These are phyloP conservation scores for Sorex fumeus DNA, from an alignment of 2,113 vertebrate genomes.

Conservation along the genomic window DNA sequence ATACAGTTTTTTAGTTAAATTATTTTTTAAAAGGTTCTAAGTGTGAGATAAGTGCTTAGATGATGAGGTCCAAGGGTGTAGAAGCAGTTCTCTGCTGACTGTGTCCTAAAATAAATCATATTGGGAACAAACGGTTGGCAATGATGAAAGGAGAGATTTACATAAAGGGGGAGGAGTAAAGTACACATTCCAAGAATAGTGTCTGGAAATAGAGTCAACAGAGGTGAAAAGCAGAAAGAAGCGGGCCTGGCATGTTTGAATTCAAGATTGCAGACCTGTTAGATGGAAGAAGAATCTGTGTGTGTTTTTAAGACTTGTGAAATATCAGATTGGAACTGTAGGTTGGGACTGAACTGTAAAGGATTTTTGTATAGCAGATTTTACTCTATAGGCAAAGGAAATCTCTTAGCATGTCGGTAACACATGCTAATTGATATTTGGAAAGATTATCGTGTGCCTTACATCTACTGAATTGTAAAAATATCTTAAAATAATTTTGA, in stretches of 20 bases:
- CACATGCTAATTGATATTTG: neutral
- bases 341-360: neutral
- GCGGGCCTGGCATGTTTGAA: neutral
- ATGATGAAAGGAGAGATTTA: neutral
- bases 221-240: neutral
- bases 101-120: neutral
- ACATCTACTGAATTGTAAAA: neutral
- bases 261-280: neutral
- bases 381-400: slow-evolving; percentile 1
- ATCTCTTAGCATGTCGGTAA: neutral
- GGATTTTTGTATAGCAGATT: neutral
- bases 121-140: neutral
- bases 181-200: neutral
- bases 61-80: neutral
- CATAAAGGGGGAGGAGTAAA: neutral
- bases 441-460: neutral
- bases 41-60: neutral
- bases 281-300: neutral
- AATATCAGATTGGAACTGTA: neutral
- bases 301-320: neutral
- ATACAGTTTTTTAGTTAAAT: no score
- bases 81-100: neutral
- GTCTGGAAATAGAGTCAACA: neutral
- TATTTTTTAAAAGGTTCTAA: neutral
- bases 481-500: slow-evolving; percentile 41